Evolutionary conservation across 2,888 invertebrate genomes (phyloP), one percentile per base, ranked within the genome.

Genomic region (Netelia inedita): DNA sequence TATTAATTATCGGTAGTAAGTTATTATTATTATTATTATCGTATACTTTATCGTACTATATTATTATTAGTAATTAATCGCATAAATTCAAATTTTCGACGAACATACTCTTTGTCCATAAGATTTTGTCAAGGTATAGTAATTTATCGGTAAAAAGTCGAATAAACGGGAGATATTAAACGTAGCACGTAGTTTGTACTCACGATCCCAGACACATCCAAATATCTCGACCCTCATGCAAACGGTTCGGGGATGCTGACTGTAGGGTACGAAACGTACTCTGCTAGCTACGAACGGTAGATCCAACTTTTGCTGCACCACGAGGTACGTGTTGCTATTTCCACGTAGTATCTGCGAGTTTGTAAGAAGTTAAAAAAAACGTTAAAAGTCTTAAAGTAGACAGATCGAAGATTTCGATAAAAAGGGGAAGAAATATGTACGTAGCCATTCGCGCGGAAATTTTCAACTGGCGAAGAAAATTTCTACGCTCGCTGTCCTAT

Each of bases 181-280:
- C 16, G n/a, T 5, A 55, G n/a, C 1, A 50, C 16, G 16, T 19
- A 3, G 16, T 55, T 43, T 86, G 71, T 91, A 95, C 95, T 95
- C 94, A 97, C 97, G 96, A 93, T 95, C 95, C 96, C 96, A 97
- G 57, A 95, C 94, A 94, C 98, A 98, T 86, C 98, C 98, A 93
- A 97, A 98, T 80, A 98, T 94, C 93, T 98, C 98, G 57, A 98
- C 97, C 87, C 98, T 94, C 97, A 98, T 97, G 94, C 98, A 98
- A 69, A 98, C 97, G 0, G 98, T 98, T 76, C 98, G 95, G 0
- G 97, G 97, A 91, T 97, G 97, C 73, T 96, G 96, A 87, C 98
- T 97, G 94, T 97, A 97, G 0, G 98, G 98, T 88, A 98, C 96
- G 94, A 98, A 97, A 59, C 98, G 96, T 43, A 98, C 96, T 94